These are phyloP conservation scores for Polydesmus complanatus DNA, from an alignment of 2,888 invertebrate genomes.

Conservation along the genomic window DNA sequence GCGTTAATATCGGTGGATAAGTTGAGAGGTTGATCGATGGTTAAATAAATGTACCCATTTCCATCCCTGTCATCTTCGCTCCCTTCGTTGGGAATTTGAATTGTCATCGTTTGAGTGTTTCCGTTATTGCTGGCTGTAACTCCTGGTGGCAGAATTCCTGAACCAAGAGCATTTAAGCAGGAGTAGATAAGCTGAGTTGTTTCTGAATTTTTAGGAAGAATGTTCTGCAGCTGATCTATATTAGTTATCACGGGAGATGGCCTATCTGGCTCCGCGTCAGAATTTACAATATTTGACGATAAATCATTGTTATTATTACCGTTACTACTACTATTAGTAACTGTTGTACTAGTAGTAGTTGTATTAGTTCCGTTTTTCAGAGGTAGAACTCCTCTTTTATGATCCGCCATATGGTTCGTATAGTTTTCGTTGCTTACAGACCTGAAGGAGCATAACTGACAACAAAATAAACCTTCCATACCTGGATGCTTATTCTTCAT, in stretches of 20 bases:
- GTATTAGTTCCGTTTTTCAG: conserved; percentile 19
- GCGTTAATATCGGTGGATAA: neutral
- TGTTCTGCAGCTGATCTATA: conserved; percentile 22
- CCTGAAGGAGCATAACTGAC: conserved; percentile 22
- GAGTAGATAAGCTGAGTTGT: conserved; percentile 23
- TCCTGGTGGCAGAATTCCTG: conserved; percentile 16
- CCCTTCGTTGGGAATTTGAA: conserved; percentile 19
- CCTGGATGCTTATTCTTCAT: conserved; percentile 36
- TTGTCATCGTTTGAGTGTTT: conserved; percentile 20
- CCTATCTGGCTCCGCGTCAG: neutral
- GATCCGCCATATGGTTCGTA: conserved; percentile 41
- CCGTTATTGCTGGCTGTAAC: conserved; percentile 11
- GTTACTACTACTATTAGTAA: neutral
- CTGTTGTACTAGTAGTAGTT: neutral
- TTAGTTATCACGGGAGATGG: no score
- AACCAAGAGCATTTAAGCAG: conserved; percentile 21
- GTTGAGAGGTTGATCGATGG: conserved; percentile 19
- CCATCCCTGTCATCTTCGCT: conserved; percentile 18
- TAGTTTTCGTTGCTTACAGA: conserved; percentile 28
- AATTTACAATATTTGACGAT: neutral
- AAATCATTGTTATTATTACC: neutral
- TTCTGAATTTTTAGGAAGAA: conserved; percentile 20
- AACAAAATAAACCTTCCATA: conserved; percentile 32
- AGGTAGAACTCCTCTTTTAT: conserved; percentile 39
- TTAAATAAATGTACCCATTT: conserved; percentile 20